These are phyloP conservation scores for Odontothrips loti DNA, from an alignment of 2,888 invertebrate species.

Conservation along the genomic window DNA sequence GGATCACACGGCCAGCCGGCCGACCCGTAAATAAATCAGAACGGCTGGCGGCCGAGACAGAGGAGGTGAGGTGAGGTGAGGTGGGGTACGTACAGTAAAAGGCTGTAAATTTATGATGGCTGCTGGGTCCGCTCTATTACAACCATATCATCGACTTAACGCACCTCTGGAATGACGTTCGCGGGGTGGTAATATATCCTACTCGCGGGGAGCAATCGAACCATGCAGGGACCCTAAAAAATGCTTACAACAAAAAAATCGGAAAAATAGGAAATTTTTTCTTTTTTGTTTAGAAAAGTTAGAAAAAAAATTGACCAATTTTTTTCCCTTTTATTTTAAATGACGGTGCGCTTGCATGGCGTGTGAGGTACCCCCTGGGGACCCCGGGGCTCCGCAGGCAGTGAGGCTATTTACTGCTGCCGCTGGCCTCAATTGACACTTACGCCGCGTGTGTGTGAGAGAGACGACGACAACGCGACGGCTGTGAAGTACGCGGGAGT, in stretches of 20 bases:
- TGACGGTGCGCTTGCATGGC: no score
- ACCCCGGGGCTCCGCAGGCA: no score
- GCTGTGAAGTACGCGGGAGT: no score
- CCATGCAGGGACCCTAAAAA: no score
- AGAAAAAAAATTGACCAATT: no score
- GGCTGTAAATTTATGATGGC: background rate
- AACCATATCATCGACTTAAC: constrained; percentile 18
- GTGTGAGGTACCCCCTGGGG: background rate
- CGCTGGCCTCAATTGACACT: constrained; percentile 6
- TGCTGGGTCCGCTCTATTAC: background rate
- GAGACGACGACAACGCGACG: background rate
- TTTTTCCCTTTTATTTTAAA: no score
- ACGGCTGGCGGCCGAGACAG: background rate
- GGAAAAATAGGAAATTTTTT: no score
- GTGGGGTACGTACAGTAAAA: background rate
- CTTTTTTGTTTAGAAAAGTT: no score
- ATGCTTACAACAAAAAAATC: no score
- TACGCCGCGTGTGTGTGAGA: background rate
- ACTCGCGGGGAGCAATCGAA: no score
- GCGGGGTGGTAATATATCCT: no score
- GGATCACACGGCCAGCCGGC: background rate
- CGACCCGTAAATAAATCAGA: background rate
- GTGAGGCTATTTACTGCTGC: background rate
- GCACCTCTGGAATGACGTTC: background rate
- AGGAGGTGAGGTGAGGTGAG: no score